Conservation (phyloP, 2,797 vertebrate species). For the Triplophysa bombifrons region DNA sequence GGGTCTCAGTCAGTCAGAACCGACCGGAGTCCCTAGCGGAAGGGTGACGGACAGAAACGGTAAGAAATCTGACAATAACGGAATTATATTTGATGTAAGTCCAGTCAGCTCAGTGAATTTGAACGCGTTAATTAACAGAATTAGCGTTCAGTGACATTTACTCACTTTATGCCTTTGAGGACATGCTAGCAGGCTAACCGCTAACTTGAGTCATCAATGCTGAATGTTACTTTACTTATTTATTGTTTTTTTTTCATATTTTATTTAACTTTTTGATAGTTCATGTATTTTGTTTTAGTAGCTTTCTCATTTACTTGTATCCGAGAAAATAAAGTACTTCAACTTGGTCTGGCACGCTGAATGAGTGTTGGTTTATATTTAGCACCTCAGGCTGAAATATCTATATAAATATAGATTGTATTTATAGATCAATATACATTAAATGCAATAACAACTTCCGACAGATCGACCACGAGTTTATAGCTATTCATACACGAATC, state of each 20-base stretch:
- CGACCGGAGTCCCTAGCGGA: constrained; percentile 31
- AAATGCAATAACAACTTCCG: not conserved
- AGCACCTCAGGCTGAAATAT: constrained; percentile 33
- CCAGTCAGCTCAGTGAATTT: not conserved
- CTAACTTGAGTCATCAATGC: constrained; percentile 28
- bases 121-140: not conserved
- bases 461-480: not conserved
- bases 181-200: constrained; percentile 41
- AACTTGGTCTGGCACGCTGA: constrained; percentile 34
- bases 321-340: not conserved
- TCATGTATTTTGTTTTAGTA: not conserved
- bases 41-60: constrained; percentile 31
- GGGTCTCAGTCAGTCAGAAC: constrained; percentile 37
- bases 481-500: not conserved
- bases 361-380: constrained; percentile 44
- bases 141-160: constrained; percentile 18
- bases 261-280: not conserved
- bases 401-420: constrained; percentile 33
- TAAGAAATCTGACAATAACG: constrained; percentile 24
- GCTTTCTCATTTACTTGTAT: not conserved
- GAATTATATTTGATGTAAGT: not conserved
- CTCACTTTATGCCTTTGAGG: constrained; percentile 40
- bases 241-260: not conserved
- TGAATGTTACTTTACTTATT: not conserved
- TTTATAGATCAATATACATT: constrained; percentile 9